A percentile compares a stretch with the other conserved stretches of the same genome.
These are phyloP conservation scores for Pygocentrus nattereri DNA, from an alignment of 2,797 vertebrate species.

Conservation along the genomic window DNA sequence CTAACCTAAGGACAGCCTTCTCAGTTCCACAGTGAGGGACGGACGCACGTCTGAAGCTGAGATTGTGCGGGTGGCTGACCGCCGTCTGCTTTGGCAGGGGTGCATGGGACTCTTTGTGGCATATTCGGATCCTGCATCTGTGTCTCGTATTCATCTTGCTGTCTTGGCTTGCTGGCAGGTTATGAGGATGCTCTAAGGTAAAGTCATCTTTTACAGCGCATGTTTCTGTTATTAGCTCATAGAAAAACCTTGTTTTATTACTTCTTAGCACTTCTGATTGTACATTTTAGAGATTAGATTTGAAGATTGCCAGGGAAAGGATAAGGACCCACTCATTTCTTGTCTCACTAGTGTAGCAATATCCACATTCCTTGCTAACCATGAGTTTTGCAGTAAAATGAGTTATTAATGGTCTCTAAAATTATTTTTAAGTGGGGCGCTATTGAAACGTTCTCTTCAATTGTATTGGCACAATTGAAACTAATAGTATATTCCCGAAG, in stretches of 20 bases:
- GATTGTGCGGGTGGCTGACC: not conserved
- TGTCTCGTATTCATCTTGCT: constrained; percentile 60
- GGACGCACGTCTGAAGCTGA: constrained; percentile 32
- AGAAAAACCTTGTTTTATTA: not conserved
- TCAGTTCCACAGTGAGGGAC: constrained; percentile 53
- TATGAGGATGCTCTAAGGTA: constrained; percentile 64
- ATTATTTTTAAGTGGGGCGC: not conserved
- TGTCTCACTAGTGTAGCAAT: not conserved
- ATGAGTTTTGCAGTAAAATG: not conserved
- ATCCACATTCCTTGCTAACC: not conserved
- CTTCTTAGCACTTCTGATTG: not conserved
- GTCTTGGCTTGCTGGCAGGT: constrained; percentile 51
- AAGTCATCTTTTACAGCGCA: constrained; percentile 48
- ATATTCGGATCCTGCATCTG: constrained; percentile 44
- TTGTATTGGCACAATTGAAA: not conserved
- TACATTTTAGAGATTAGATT: not conserved
- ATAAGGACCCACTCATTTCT: not conserved
- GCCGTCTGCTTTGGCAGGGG: constrained; percentile 44
- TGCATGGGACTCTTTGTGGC: constrained; percentile 43
- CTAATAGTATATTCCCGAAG: not conserved
- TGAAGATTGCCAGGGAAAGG: not conserved
- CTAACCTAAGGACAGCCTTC: constrained; percentile 68
- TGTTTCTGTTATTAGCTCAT: not conserved
- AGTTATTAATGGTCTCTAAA: not conserved
- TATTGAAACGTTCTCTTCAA: not conserved